phyloP scores from a whole-genome alignment of 2,888 invertebrate species.

The Dromius quadrimaculatus region DNA sequence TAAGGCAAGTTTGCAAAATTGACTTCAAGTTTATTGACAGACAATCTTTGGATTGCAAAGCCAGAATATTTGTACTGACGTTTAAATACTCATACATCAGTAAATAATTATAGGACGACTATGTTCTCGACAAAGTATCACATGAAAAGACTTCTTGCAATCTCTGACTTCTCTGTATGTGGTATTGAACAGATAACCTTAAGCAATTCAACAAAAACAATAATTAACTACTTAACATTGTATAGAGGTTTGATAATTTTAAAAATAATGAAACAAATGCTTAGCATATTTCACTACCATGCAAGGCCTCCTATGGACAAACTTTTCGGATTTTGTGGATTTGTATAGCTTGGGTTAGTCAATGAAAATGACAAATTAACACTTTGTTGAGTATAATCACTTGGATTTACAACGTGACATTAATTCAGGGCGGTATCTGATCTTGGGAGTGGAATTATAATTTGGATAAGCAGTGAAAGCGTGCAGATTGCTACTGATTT shows the following conservation, averaged over 20 bases:
- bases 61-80: no score
- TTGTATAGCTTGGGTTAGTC: no score
- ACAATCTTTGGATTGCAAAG: no score
- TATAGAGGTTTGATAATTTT: conserved; percentile 16
- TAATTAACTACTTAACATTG: not conserved
- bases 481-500: conserved; percentile 25
- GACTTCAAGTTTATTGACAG: no score
- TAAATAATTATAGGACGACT: no score
- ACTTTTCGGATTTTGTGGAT: no score
- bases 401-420: conserved; percentile 19
- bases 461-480: conserved; percentile 26
- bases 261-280: conserved; percentile 12
- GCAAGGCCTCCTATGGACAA: conserved; percentile 2
- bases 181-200: conserved; percentile 4
- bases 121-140: conserved; percentile 9
- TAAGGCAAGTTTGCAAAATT: no score
- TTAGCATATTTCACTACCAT: conserved; percentile 9
- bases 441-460: not conserved
- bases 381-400: conserved; percentile 22
- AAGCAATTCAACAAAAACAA: no score
- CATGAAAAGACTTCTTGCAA: conserved; percentile 20
- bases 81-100: no score
- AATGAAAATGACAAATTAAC: conserved; percentile 25
- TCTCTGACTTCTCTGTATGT: not conserved
- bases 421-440: conserved; percentile 12